Evolutionary conservation across 1,140 invertebrate species (phyloP).

Genomic region (Sogatella furcifera): DNA sequence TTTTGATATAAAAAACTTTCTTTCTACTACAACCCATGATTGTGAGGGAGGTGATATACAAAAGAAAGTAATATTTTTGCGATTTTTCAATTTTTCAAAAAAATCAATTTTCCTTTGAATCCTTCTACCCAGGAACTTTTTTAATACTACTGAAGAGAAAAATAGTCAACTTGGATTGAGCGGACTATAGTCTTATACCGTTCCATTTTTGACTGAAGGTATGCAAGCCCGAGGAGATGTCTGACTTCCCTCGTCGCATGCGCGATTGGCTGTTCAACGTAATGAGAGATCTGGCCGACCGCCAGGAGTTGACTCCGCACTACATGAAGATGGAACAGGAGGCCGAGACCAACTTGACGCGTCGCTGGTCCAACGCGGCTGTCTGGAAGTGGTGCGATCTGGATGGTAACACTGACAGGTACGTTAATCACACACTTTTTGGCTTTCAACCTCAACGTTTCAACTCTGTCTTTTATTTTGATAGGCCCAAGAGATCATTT

Average conservation of each 20-base stretch:
- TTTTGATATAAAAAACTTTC: no score
- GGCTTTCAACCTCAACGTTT: not conserved
- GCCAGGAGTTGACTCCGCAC: constrained; percentile 72
- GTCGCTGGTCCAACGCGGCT: constrained; percentile 80
- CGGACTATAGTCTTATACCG: no score
- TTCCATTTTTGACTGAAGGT: constrained; percentile 33
- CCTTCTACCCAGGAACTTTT: no score
- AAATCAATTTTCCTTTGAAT: no score
- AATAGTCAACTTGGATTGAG: no score
- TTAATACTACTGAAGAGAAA: no score
- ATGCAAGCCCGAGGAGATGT: constrained; percentile 74
- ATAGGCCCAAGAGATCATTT: no score
- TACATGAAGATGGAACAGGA: constrained; percentile 79
- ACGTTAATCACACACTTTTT: constrained; percentile 5
- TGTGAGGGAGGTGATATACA: no score
- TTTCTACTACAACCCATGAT: no score
- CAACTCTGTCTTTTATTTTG: no score
- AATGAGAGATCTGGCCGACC: constrained; percentile 86
- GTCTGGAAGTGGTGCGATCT: constrained; percentile 97
- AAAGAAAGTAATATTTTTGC: no score
- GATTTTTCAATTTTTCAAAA: no score
- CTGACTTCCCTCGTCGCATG: constrained; percentile 87
- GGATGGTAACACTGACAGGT: constrained; percentile 74
- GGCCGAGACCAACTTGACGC: constrained; percentile 71
- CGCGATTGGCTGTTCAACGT: constrained; percentile 94